Conservation (phyloP, 2,888 invertebrate genomes). For the Pristionchus exspectatus region DNA sequence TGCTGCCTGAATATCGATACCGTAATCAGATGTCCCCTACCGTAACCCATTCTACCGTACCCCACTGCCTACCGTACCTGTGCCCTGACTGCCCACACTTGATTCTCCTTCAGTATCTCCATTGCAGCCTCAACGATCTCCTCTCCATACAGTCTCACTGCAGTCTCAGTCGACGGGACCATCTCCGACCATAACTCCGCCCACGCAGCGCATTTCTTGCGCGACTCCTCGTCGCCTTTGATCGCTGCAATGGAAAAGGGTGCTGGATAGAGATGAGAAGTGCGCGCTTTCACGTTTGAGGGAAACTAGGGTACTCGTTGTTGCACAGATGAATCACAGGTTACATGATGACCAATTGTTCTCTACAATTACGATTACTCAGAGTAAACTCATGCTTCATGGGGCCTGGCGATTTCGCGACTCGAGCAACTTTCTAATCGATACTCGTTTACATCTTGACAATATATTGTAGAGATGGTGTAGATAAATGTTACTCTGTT, state of each 20-base stretch:
- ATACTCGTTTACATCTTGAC: too few relatives aligned
- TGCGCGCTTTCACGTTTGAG: background rate
- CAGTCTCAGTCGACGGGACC: conserved; percentile 62
- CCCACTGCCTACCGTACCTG: conserved; percentile 55
- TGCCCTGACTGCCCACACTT: conserved; percentile 67
- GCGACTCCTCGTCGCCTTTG: conserved; percentile 66
- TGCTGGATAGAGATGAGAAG: background rate
- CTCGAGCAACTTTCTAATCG: too few relatives aligned
- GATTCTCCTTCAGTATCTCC: conserved; percentile 64
- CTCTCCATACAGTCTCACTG: conserved; percentile 64
- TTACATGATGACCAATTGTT: too few relatives aligned
- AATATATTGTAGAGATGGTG: too few relatives aligned
- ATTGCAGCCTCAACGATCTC: conserved; percentile 65
- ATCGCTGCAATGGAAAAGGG: conserved; percentile 57
- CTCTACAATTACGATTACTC: too few relatives aligned
- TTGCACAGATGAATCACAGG: background rate
- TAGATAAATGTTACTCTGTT: too few relatives aligned
- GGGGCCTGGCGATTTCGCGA: too few relatives aligned
- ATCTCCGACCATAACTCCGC: conserved; percentile 69
- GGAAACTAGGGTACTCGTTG: background rate
- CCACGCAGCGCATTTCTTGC: conserved; percentile 66
- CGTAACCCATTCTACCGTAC: background rate
- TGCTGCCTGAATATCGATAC: conserved; percentile 58
- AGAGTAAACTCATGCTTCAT: too few relatives aligned
- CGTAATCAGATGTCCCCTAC: background rate